phyloP scores from a whole-genome alignment of 2,113 vertebrate species.

The Melanocharis versteri region DNA sequence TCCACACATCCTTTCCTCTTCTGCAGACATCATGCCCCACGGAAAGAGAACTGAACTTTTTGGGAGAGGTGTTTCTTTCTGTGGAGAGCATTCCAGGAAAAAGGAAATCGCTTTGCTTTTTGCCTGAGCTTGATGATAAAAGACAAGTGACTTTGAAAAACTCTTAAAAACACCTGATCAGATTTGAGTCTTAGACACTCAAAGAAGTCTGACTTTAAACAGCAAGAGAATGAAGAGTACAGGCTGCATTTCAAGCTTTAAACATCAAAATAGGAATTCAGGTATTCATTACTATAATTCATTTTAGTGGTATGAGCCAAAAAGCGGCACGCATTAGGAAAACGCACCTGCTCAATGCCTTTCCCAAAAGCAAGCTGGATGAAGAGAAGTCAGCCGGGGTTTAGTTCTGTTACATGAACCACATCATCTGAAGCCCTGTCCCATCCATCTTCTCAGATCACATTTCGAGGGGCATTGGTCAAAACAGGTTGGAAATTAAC shows the following conservation, averaged over 20 bases:
- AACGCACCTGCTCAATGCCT: fast-evolving
- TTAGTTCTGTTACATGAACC: neutral
- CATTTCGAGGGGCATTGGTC: neutral
- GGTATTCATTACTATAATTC: neutral
- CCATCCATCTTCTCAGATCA: neutral
- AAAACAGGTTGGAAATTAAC: neutral
- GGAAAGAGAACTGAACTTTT: neutral
- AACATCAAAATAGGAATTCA: neutral
- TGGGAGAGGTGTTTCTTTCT: neutral
- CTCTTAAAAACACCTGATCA: neutral
- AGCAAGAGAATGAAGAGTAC: neutral
- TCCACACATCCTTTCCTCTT: neutral
- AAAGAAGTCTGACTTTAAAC: neutral
- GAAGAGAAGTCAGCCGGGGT: neutral
- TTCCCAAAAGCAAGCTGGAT: neutral
- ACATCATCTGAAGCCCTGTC: neutral
- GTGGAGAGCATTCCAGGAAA: neutral
- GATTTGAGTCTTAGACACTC: neutral
- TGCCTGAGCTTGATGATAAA: neutral
- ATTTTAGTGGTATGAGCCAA: neutral
- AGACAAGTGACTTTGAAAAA: neutral
- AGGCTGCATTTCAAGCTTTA: neutral
- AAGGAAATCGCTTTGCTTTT: neutral
- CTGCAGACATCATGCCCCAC: neutral
- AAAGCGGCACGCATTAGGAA: neutral